These are phyloP conservation scores for human DNA, from an alignment of 2,113 vertebrate genomes.

Conservation along the genomic window GRCh38 chr7:155970001-155970500, in stretches of 20 bases:
- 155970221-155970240: background rate
- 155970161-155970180: fast-evolving
- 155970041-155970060: no score
- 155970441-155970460: background rate
- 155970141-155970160: no score
- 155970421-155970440: background rate
- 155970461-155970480: background rate
- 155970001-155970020: no score
- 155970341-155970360: background rate
- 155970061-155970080: no score
- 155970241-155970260: background rate
- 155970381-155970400: background rate
- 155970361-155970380: background rate
- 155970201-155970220: no score
- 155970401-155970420: no score
- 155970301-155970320: background rate
- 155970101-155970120: no score
- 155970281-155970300: background rate
- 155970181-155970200: no score
- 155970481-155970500: no score
- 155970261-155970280: fast-evolving
- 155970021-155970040: no score
- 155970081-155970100: no score
- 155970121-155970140: no score
- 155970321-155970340: background rate